Percentiles rank a stretch among this genome's conserved stretches.
These are phyloP conservation scores for Pollachius pollachius DNA, from an alignment of 2,113 vertebrate species.

Conservation along the genomic window DNA sequence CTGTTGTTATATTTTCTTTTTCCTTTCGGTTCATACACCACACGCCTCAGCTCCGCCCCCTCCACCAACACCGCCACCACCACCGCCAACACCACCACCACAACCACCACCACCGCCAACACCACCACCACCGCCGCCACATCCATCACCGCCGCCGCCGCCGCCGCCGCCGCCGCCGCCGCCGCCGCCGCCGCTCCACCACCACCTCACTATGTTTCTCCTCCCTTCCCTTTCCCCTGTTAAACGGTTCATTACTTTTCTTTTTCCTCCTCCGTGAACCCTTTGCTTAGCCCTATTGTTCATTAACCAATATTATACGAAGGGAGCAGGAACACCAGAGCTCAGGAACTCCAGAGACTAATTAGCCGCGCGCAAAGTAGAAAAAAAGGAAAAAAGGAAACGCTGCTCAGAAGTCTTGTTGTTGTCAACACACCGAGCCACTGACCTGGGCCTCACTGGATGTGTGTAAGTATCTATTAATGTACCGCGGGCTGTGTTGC, in stretches of 20 bases:
- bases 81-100: neutral
- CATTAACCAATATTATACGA: slow-evolving; percentile 40
- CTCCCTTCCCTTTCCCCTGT: slow-evolving; percentile 15
- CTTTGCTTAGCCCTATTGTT: slow-evolving; percentile 48
- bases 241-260: slow-evolving; percentile 52
- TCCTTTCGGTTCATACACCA: too few species aligned
- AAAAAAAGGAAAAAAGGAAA: slow-evolving; percentile 24
- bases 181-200: neutral
- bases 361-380: slow-evolving; percentile 69
- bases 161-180: neutral
- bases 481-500: slow-evolving; percentile 72
- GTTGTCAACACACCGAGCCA: slow-evolving; percentile 54
- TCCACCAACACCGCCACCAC: too few species aligned
- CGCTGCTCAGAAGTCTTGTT: slow-evolving; percentile 61
- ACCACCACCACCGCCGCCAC: too few species aligned
- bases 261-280: slow-evolving; percentile 5
- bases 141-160: neutral
- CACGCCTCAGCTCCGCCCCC: too few species aligned
- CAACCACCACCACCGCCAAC: neutral
- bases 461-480: slow-evolving; percentile 70
- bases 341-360: slow-evolving; percentile 63
- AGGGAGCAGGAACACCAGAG: slow-evolving; percentile 1
- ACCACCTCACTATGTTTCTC: neutral
- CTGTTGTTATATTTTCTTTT: too few species aligned
- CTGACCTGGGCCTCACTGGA: slow-evolving; percentile 71